phyloP scores from a whole-genome alignment of 2,113 vertebrate species.

The Carassius carassius region DNA sequence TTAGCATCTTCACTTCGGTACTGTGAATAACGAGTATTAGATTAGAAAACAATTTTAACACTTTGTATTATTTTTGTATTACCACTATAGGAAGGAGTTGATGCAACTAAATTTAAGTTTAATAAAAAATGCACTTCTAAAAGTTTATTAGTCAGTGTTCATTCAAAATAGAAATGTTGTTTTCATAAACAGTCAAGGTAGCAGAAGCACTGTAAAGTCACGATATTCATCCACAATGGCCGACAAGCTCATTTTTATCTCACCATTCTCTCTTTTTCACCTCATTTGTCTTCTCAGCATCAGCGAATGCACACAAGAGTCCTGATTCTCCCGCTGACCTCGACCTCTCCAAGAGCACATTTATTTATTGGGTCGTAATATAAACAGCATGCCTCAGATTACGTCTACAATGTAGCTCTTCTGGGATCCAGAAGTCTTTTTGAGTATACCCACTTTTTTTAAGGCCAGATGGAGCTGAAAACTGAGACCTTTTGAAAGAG shows the following conservation, averaged over 20 bases:
- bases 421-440: slow-evolving; percentile 62
- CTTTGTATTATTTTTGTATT: too few relatives aligned
- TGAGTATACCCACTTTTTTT: slow-evolving; percentile 31
- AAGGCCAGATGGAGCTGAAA: not conserved
- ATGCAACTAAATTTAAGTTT: too few relatives aligned
- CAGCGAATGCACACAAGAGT: slow-evolving; percentile 21
- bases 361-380: slow-evolving; percentile 71
- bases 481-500: not conserved
- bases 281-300: not conserved
- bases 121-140: too few relatives aligned
- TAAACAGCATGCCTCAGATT: slow-evolving; percentile 73
- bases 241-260: not conserved
- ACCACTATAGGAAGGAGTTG: too few relatives aligned
- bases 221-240: not conserved
- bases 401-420: slow-evolving; percentile 66
- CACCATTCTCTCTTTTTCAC: not conserved
- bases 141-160: too few relatives aligned
- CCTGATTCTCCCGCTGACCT: slow-evolving; percentile 37
- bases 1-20: too few relatives aligned
- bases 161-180: not conserved
- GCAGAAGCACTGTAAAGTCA: not conserved
- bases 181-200: not conserved
- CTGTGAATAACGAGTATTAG: too few relatives aligned
- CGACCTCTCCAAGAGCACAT: slow-evolving; percentile 55
- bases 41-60: too few relatives aligned